Conservation (phyloP, 2,113 vertebrate species). For the Cinclus mexicanus region DNA sequence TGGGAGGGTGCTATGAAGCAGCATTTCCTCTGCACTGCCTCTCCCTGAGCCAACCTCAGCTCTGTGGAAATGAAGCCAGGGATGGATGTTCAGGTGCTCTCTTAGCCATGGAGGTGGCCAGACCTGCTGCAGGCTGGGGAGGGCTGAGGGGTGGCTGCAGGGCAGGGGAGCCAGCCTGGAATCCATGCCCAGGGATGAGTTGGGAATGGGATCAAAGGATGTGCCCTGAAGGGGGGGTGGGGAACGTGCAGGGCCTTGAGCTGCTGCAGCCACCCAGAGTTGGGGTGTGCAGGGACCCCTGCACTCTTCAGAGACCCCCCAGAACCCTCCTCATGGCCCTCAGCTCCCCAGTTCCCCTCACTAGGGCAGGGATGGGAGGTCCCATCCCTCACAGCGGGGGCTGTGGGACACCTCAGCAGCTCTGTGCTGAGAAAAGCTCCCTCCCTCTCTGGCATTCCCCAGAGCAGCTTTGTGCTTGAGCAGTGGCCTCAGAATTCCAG, state of each 20-base stretch:
- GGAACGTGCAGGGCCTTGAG: background rate
- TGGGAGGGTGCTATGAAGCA: rapidly evolving
- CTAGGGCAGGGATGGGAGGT: background rate
- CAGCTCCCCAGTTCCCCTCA: background rate
- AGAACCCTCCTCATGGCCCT: background rate
- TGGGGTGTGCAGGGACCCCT: rapidly evolving
- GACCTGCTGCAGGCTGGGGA: background rate
- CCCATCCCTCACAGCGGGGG: too few species aligned
- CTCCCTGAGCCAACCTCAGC: background rate
- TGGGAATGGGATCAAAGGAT: background rate
- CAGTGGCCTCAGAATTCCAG: background rate
- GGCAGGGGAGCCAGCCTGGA: background rate
- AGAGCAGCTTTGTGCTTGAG: background rate
- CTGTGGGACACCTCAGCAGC: background rate
- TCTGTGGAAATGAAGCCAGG: background rate
- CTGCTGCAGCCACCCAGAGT: background rate
- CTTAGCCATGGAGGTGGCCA: background rate
- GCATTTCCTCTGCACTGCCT: background rate
- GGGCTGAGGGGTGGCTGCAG: background rate
- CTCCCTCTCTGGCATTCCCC: background rate
- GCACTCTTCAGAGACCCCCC: background rate
- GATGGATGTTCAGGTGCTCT: background rate
- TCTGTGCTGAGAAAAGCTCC: background rate
- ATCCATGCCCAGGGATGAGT: background rate
- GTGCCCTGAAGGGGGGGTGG: too few species aligned